A percentile compares a stretch with the other conserved stretches of the same genome.
Conservation (phyloP, 2,797 vertebrate genomes). For the Tiaroga cobitis region DNA sequence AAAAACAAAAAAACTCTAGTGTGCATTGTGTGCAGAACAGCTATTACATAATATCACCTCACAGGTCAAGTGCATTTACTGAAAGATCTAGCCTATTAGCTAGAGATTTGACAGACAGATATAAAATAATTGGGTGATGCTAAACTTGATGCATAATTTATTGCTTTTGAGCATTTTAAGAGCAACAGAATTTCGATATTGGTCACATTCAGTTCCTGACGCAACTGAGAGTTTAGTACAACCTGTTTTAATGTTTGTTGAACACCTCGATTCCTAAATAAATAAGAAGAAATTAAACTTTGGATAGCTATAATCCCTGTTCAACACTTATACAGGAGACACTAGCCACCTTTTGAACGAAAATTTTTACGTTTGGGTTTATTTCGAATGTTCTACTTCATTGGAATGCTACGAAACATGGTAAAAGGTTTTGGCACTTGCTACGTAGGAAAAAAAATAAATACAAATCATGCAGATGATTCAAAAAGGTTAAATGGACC, state of each 20-base stretch:
- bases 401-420: not conserved
- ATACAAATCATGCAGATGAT: not conserved
- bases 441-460: not conserved
- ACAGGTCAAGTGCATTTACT: not conserved
- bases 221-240: not conserved
- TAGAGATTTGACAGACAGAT: not conserved
- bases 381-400: not conserved
- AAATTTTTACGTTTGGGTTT: no score
- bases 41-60: not conserved
- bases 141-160: not conserved
- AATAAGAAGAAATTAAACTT: not conserved
- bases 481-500: not conserved
- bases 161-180: slow-evolving; percentile 9
- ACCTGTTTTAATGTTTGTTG: not conserved
- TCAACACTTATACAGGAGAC: not conserved
- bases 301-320: not conserved
- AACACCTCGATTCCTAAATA: not conserved
- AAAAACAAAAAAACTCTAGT: not conserved
- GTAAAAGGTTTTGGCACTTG: not conserved
- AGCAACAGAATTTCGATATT: not conserved
- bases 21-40: not conserved
- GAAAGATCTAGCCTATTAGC: not conserved
- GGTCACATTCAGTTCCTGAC: not conserved
- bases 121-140: not conserved
- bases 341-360: not conserved